Base-by-base conservation (phyloP, 2,888 invertebrate genomes). In the Clitarchus hookeri region DNA sequence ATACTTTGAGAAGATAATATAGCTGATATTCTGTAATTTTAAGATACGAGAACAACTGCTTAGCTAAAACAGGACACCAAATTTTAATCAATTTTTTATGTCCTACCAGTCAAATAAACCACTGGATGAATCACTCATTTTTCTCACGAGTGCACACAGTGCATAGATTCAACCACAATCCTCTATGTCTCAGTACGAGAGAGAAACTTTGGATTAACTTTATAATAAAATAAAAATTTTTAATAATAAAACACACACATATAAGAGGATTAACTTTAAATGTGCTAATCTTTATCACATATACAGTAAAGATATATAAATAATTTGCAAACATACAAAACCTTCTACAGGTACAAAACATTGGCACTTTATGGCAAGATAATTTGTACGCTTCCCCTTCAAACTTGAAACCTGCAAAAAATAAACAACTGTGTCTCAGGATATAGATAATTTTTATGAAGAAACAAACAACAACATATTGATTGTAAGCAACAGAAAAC, bases 341-440 rank as follows among this genome's bases (percentile, higher is more conserved):
- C 19, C 11, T n/a, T n/a, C 65, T 65, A 65, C 11, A 23, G 11
- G 8, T 65, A 65, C 65, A 16, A 0, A n/a, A 65, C n/a, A 65
- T 65, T 65, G 65, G 65, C 65, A 65, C 65, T n/a, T 65, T n/a
- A 65, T 65, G 65, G 65, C 65, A 65, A 65, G 65, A 65, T 65
- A 65, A 65, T 65, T 65, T 65, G 65, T 65, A 65, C 65, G 65
- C 48, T 12, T 65, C 65, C 8, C 6, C 65, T 65, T 65, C 65
- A 23, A 65, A 65, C 65, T 65, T 65, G 65, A 65, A 65, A 65
- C 65, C 65, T 65, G 65, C 65, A 65, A 65, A 65, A 65, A 65
- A n/a, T n/a, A 65, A 65, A 65, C n/a, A 65, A n/a, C 36, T 36
- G 36, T 36, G 36, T 36, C 36, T 36, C 36, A 36, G 36, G 36